A percentile compares a stretch with the other conserved stretches of the same genome.
Conservation (phyloP, 1,140 invertebrate genomes). For the Drosophila funebris region DNA sequence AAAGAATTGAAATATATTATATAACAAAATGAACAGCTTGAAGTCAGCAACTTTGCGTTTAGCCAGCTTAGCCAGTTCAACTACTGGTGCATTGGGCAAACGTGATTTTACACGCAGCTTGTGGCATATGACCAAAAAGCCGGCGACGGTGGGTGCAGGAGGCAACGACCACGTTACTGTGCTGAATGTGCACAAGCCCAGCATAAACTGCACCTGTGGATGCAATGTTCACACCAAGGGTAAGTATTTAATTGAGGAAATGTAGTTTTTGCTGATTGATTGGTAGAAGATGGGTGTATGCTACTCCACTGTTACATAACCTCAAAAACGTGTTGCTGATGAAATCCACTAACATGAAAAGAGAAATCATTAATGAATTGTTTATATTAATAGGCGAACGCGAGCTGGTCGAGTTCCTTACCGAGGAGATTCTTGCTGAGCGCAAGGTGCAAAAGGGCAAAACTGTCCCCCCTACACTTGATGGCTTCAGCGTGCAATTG, state of each 20-base stretch:
- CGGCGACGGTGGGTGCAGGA: constrained; percentile 30
- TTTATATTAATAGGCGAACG: constrained; percentile 87
- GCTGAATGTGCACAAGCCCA: constrained; percentile 81
- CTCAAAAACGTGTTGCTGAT: constrained; percentile 59
- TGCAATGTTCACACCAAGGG: constrained; percentile 89
- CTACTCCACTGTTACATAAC: constrained; percentile 62
- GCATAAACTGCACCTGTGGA: constrained; percentile 86
- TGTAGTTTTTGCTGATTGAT: too few relatives aligned
- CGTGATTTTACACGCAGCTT: constrained; percentile 87
- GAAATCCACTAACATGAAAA: constrained; percentile 5
- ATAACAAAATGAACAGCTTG: constrained; percentile 88
- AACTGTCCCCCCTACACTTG: constrained; percentile 89
- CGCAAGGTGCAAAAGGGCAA: constrained; percentile 91
- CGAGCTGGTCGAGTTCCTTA: constrained; percentile 93
- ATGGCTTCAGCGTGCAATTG: constrained; percentile 90
- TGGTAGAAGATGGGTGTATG: background rate
- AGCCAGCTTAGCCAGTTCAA: constrained; percentile 84
- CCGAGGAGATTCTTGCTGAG: constrained; percentile 95
- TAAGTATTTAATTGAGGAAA: constrained; percentile 72
- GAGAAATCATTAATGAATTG: background rate
- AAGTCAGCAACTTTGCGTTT: constrained; percentile 86
- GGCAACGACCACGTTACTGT: constrained; percentile 62
- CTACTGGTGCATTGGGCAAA: constrained; percentile 85
- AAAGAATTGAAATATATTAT: constrained; percentile 41
- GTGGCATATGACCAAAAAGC: constrained; percentile 87